These are phyloP conservation scores for Eciton burchellii DNA, from an alignment of 1,140 invertebrate species.

Conservation along the genomic window DNA sequence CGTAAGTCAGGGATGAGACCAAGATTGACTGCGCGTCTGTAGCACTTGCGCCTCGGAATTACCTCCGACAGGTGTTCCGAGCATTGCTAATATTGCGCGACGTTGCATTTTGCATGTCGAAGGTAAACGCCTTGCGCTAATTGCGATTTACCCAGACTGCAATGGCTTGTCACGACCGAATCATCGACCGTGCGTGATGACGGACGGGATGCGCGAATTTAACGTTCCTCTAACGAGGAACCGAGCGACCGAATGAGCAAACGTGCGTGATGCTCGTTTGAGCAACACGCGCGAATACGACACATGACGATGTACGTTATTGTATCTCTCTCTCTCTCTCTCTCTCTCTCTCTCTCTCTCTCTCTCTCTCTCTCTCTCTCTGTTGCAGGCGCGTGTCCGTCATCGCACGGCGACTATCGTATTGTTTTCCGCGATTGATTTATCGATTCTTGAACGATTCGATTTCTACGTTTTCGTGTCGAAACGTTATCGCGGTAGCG, in stretches of 20 bases:
- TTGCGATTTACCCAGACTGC: constrained; percentile 36
- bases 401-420: too few relatives aligned
- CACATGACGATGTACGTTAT: too few relatives aligned
- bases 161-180: constrained; percentile 35
- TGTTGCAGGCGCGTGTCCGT: too few relatives aligned
- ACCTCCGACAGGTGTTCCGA: constrained; percentile 56
- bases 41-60: constrained; percentile 47
- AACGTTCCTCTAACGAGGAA: background rate
- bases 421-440: too few relatives aligned
- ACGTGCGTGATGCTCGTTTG: too few relatives aligned
- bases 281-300: too few relatives aligned
- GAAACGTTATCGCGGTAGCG: too few relatives aligned
- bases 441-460: too few relatives aligned
- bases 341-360: too few relatives aligned
- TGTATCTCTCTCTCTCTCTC: too few relatives aligned
- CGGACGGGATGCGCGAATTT: background rate
- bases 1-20: constrained; percentile 47
- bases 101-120: constrained; percentile 53
- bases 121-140: constrained; percentile 52
- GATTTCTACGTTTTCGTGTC: too few relatives aligned
- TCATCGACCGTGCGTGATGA: background rate
- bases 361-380: too few relatives aligned
- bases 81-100: constrained; percentile 55
- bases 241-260: background rate
- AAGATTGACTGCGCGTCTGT: constrained; percentile 57